Base-by-base conservation (phyloP, 2,888 invertebrate species). In the Clistopyga incitator region DNA sequence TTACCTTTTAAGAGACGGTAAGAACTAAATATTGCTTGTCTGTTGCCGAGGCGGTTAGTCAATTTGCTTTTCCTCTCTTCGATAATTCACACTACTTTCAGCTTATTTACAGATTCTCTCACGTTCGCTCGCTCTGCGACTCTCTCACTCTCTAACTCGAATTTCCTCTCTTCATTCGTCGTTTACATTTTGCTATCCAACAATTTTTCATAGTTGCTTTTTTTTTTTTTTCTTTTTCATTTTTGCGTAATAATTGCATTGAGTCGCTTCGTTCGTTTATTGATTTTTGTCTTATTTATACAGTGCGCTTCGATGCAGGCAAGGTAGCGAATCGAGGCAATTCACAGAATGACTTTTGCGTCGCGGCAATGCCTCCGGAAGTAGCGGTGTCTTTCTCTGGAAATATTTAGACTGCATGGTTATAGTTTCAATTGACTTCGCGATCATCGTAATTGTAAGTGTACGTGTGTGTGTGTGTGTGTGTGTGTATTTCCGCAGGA, bases 11-110 rank as follows among this genome's bases (percentile, higher is more conserved):
- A 90, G 88, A 90, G 89, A 90, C 89, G 89, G 88, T 92, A 92
- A 90, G 89, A 93, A 92, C 90, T 92, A 92, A 92, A 92, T 92
- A 92, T 92, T 92, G 92, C 92, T 92, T 91, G 89, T 91, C 88
- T 87, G 88, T 91, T 88, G 87, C 88, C 89, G 90, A 89, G 89
- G 89, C 88, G 88, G 86, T 90, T 89, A 89, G 85, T 89, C 89
- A 86, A 87, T 88, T 77, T 88, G 86, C 87, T 87, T 59, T 54
- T 47, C 64, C 88, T 87, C 86, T 84, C 86, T 81, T 88, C 89
- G 84, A 87, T 88, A 86, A 82, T 84, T 89, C 78, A 29, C 84
- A 86, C 90, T 92, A 91, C 89, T 90, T 88, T 90, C 90, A 90
- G 88, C 88, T 70, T 86, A 85, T 85, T 79, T 86, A 87, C 84